Conservation (phyloP, 2,113 vertebrate species). For the Neodontobutis hainanensis region DNA sequence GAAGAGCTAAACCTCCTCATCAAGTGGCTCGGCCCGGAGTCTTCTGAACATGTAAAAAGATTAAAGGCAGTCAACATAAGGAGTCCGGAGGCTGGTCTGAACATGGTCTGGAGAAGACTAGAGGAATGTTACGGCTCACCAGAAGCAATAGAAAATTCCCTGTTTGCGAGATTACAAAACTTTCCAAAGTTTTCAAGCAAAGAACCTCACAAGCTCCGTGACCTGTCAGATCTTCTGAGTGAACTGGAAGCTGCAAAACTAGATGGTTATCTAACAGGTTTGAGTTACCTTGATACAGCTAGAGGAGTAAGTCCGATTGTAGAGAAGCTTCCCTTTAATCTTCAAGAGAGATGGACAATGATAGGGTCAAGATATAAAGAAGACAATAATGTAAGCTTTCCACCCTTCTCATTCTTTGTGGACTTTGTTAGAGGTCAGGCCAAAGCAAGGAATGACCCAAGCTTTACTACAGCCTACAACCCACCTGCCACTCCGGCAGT, state of each 20-base stretch:
- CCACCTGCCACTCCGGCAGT: not conserved
- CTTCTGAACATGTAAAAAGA: not conserved
- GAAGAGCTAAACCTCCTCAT: not conserved
- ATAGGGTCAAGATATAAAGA: conserved; percentile 18
- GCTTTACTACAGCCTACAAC: conserved; percentile 9
- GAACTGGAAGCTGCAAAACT: conserved; percentile 29
- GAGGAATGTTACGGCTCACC: conserved; percentile 10
- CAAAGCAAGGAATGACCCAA: conserved; percentile 21
- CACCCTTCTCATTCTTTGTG: conserved; percentile 23
- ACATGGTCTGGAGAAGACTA: conserved; percentile 12
- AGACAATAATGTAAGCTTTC: conserved; percentile 3
- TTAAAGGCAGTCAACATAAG: not conserved
- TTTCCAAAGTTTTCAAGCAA: conserved; percentile 22
- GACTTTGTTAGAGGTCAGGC: conserved; percentile 10
- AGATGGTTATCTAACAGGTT: conserved; percentile 14
- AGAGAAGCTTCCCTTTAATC: conserved; percentile 16
- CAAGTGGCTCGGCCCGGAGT: not conserved
- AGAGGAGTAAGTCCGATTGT: conserved; percentile 25
- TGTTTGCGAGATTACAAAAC: conserved; percentile 20
- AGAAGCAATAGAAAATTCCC: conserved; percentile 17
- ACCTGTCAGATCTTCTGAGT: conserved; percentile 19
- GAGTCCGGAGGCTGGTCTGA: not conserved
- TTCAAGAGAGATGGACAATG: conserved; percentile 19
- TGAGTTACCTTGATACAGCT: conserved; percentile 15
- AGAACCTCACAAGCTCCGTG: conserved; percentile 15